A percentile compares a stretch with the other conserved stretches of the same genome.
Conservation (phyloP, 1,140 invertebrate species). For the Pogonus chalceus region DNA sequence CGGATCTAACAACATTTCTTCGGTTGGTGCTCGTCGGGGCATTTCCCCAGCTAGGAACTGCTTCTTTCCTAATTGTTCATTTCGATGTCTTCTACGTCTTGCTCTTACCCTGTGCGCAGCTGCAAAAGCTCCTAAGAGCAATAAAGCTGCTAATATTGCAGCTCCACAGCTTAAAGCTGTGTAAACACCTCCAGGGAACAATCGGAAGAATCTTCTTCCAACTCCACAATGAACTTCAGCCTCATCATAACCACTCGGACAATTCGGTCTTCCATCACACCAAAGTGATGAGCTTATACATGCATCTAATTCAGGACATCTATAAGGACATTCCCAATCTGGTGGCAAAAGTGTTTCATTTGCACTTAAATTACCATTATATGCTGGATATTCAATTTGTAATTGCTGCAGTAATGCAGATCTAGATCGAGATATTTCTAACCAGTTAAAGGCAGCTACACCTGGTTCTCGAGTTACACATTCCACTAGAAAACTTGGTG, state of each 20-base stretch:
- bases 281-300: constrained; percentile 76
- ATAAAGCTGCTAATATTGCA: constrained; percentile 42
- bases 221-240: constrained; percentile 57
- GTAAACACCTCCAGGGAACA: constrained; percentile 38
- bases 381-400: constrained; percentile 26
- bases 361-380: constrained; percentile 35
- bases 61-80: constrained; percentile 44
- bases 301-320: constrained; percentile 80
- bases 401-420: constrained; percentile 54
- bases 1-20: constrained; percentile 48
- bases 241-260: constrained; percentile 77
- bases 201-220: constrained; percentile 23
- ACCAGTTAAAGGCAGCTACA: constrained; percentile 55
- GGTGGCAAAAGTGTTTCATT: constrained; percentile 44
- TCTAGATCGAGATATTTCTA: constrained; percentile 58
- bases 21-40: constrained; percentile 36
- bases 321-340: constrained; percentile 52
- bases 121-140: constrained; percentile 42
- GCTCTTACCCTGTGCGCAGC: constrained; percentile 32
- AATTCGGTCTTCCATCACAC: constrained; percentile 78
- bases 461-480: constrained; percentile 62
- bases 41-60: constrained; percentile 38
- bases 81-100: constrained; percentile 31
- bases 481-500: constrained; percentile 57
- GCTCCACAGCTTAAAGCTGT: constrained; percentile 44